Evolutionary conservation across 2,797 vertebrate genomes (phyloP), one percentile per base, ranked within the genome.

Genomic region (Arctocebus calabarensis): DNA sequence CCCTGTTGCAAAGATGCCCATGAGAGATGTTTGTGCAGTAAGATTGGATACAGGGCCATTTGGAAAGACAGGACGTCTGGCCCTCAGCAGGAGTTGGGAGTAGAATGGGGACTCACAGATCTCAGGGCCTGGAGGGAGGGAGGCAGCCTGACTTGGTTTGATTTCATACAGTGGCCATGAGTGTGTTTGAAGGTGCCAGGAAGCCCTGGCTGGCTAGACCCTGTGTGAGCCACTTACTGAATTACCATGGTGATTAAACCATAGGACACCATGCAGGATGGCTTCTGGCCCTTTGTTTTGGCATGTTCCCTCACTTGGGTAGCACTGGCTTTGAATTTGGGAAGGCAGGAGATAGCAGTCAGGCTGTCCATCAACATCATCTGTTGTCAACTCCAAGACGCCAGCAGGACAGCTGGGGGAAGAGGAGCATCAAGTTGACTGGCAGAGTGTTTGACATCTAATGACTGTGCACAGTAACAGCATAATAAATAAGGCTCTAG

Each of bases 401-500:
- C 97, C 62, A 27, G 84, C 0, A 0, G 97, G 98, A 98, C 98
- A 98, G 98, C 97, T 96, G 97, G 94, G 94, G 96, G 93, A 96
- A 92, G 95, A 98, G 97, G 83, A 29, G 8, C 78, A 97, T 75
- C 32, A 95, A 95, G 96, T n/a, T 98, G 98, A 98, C 90, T 98
- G 98, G 98, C 98, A 98, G 98, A 93, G 94, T 52, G 94, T 96
- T 97, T 94, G 77, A 95, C 94, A 97, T 97, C 96, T 96, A 98
- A 98, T 97, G 98, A 98, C 97, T 32, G 94, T 71, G 96, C 90
- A 96, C 96, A 97, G 92, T 93, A n/a, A 95, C 79, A 78, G 90
- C 77, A 79, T 88, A 94, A 93, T 74, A 97, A 98, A 95, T 83
- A 95, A 82, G 0, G 84, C 97, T 97, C 79, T 2, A 48, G 97